Evolutionary conservation across 2,797 vertebrate genomes (phyloP).

Genomic region (Trachops cirrhosus): DNA sequence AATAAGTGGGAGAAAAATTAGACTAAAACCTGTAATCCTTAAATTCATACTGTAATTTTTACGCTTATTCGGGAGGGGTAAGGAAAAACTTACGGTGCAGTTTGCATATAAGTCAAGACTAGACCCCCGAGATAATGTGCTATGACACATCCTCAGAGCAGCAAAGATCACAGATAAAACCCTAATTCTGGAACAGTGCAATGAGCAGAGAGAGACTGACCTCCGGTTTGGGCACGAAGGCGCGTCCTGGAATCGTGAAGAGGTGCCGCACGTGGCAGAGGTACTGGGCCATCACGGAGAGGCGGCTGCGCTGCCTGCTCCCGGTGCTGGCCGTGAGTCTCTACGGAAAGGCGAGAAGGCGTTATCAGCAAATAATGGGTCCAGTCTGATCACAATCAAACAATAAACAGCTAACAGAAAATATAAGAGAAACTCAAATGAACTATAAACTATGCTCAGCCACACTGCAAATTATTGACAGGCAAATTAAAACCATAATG

Average conservation of each 20-base stretch:
- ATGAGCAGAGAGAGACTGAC: slow-evolving; percentile 80
- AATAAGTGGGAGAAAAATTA: neutral
- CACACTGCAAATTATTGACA: neutral
- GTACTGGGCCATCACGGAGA: slow-evolving; percentile 96
- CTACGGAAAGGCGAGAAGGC: slow-evolving; percentile 79
- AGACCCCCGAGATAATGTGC: neutral
- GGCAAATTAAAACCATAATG: neutral
- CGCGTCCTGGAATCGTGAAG: slow-evolving; percentile 93
- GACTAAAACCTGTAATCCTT: neutral
- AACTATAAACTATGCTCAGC: neutral
- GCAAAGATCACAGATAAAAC: neutral
- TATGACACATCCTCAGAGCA: neutral
- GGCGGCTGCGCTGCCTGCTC: slow-evolving; percentile 91
- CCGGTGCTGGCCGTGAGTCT: slow-evolving; percentile 90
- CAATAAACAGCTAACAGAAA: neutral
- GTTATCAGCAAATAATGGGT: neutral
- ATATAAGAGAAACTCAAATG: neutral
- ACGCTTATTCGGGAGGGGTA: neutral
- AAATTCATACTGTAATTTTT: neutral
- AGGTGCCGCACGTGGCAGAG: slow-evolving; percentile 90
- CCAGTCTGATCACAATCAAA: neutral
- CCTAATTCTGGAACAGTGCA: slow-evolving; percentile 82
- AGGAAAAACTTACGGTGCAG: neutral
- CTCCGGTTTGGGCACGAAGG: slow-evolving; percentile 95
- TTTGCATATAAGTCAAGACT: neutral